phyloP scores from a whole-genome alignment of 2,888 invertebrate genomes.

The Caenorhabditis afra region DNA sequence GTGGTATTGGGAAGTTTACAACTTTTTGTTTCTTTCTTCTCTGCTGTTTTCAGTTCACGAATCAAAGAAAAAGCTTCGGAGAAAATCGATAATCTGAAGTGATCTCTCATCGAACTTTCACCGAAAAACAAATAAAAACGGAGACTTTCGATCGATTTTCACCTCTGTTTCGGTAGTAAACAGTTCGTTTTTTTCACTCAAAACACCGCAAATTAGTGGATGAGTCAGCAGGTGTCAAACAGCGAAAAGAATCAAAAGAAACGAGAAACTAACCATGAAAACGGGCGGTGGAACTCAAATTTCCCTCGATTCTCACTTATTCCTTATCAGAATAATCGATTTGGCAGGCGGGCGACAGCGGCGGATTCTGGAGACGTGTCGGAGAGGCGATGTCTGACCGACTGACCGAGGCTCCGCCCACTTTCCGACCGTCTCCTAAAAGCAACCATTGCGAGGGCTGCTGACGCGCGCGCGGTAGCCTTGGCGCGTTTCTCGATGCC shows the following conservation, averaged over 20 bases:
- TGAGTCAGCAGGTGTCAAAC: constrained; percentile 5
- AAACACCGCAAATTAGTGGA: constrained; percentile 20
- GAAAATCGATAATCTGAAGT: no score
- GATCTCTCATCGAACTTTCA: no score
- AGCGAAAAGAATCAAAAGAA: constrained; percentile 5
- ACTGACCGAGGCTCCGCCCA: constrained; percentile 37
- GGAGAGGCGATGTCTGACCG: constrained; percentile 2
- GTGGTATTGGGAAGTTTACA: no score
- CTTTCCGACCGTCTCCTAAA: constrained; percentile 18
- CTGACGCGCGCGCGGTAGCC: constrained; percentile 6
- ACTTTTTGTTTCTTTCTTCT: no score
- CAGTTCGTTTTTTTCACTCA: no score
- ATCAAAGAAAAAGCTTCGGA: no score
- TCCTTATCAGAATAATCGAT: constrained; percentile 31
- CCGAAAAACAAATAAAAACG: no score
- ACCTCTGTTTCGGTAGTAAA: neutral
- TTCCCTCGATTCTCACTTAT: constrained; percentile 15
- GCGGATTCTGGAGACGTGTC: constrained; percentile 26
- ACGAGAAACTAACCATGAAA: constrained; percentile 45
- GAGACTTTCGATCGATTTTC: neutral
- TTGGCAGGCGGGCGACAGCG: neutral
- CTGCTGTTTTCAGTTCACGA: no score
- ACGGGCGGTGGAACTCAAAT: constrained; percentile 29
- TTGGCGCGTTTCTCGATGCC: constrained; percentile 24
- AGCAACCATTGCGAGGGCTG: constrained; percentile 4